Base-by-base conservation (phyloP, 2,888 invertebrate genomes). In the Actias luna region DNA sequence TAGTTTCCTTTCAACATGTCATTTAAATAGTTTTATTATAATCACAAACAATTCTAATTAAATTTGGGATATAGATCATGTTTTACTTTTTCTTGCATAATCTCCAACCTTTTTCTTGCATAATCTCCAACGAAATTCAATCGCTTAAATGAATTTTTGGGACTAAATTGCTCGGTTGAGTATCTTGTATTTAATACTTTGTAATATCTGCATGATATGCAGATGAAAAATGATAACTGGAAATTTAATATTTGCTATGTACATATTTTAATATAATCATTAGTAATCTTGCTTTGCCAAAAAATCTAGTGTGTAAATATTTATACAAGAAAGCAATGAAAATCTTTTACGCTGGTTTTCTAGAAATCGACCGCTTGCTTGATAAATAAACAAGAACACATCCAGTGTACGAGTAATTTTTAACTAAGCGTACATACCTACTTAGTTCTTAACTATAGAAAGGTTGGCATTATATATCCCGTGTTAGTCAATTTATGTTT, bases 401-500 rank as follows among this genome's bases (percentile, higher is more conserved):
- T 55, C 29, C 29, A 55, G 29, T 27, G 29, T 29, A 1, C 55
- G 16, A 29, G 29, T 29, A 46, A 29, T 55, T 55, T 55, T 29
- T 7, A 55, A 55, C 55, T 16, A 55, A 55, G 29, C 46, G 46
- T 46, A 46, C 55, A 29, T 29, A 59, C 5, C 27, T 42, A 59
- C 42, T 42, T 46, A 59, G 18, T 29, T n/a, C 16, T 16, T 29
- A 55, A 29, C n/a, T 59, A 67, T 69, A 67, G 65, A 62, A 69
- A 67, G 66, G 71, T 70, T 74, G 71, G 68, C 73, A 71, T 74
- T 74, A 74, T 70, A 74, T 74, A 74, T 74, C 74, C 74, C 74
- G 67, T 62, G 61, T 64, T 55, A 63, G 66, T 64, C 62, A 65
- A 71, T 69, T 72, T 64, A 71, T 68, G 67, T 33, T 33, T 8